Evolutionary conservation across 2,888 invertebrate species (phyloP).

Genomic region (Boloria selene): DNA sequence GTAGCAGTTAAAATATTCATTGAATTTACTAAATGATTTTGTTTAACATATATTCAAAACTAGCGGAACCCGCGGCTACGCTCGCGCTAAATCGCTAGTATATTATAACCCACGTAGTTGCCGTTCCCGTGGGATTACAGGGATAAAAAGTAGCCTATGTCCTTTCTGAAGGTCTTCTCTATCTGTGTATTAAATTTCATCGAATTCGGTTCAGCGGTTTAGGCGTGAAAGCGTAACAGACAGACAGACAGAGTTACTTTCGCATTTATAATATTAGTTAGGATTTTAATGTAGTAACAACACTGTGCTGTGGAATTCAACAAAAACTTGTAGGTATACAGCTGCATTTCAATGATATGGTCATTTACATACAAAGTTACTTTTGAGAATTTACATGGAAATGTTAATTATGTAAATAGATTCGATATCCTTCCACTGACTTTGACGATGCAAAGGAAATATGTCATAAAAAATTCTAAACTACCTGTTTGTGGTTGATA

Average conservation of each 20-base stretch:
- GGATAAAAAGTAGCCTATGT: too few relatives aligned
- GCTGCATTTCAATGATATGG: conserved; percentile 59
- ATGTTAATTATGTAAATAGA: conserved; percentile 71
- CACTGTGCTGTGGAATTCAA: conserved; percentile 32
- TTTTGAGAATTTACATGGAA: conserved; percentile 58
- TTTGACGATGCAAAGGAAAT: conserved; percentile 55
- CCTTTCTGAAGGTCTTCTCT: too few relatives aligned
- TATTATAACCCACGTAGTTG: too few relatives aligned
- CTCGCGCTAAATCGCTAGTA: too few relatives aligned
- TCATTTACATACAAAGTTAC: conserved; percentile 75
- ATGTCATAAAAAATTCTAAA: conserved; percentile 46
- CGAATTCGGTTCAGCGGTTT: too few relatives aligned
- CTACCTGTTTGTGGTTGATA: conserved; percentile 8
- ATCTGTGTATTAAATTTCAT: too few relatives aligned
- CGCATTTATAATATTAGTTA: too few relatives aligned
- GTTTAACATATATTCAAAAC: neutral
- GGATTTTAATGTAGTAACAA: conserved; percentile 8
- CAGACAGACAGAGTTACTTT: too few relatives aligned
- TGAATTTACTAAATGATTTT: neutral
- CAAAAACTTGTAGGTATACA: conserved; percentile 50
- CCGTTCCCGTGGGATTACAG: too few relatives aligned
- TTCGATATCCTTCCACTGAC: conserved; percentile 67
- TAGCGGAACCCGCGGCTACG: too few relatives aligned
- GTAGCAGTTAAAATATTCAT: too few relatives aligned
- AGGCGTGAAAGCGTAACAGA: too few relatives aligned